Conservation (phyloP, 2,113 vertebrate species). For the Hydrochoerus hydrochaeris region DNA sequence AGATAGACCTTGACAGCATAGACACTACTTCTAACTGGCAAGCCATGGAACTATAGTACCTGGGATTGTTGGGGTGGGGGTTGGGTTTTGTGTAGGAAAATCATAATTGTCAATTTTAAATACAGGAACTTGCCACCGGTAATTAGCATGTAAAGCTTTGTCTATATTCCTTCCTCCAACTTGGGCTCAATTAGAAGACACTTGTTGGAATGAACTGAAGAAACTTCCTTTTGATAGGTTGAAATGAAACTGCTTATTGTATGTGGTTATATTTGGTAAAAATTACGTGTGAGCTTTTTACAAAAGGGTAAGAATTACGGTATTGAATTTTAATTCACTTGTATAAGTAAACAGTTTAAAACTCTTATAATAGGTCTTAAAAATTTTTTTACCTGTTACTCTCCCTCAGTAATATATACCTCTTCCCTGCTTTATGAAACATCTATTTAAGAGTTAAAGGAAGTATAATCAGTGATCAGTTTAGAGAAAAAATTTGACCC, state of each 20-base stretch:
- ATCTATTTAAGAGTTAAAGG: constrained; percentile 69
- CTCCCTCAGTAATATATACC: constrained; percentile 70
- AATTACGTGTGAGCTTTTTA: constrained; percentile 85
- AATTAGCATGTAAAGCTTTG: constrained; percentile 91
- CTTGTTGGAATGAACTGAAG: constrained; percentile 87
- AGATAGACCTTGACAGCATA: constrained; percentile 86
- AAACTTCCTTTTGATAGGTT: constrained; percentile 87
- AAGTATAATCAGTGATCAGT: constrained; percentile 65
- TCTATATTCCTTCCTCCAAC: constrained; percentile 79
- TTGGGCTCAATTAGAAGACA: constrained; percentile 85
- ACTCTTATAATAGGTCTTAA: constrained; percentile 85
- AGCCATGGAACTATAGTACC: constrained; percentile 88
- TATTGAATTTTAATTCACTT: constrained; percentile 88
- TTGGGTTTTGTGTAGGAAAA: constrained; percentile 87
- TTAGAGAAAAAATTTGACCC: constrained; percentile 68
- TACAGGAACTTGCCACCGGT: constrained; percentile 88
- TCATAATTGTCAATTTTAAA: constrained; percentile 86
- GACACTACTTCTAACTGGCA: constrained; percentile 91
- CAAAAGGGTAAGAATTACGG: constrained; percentile 88
- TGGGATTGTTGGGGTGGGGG: constrained; percentile 82
- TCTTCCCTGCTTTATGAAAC: constrained; percentile 74
- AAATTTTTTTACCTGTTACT: constrained; percentile 87
- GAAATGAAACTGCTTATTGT: constrained; percentile 88
- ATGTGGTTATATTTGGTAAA: constrained; percentile 87
- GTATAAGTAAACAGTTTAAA: constrained; percentile 88